Percentiles rank a stretch among this genome's conserved stretches.
Conservation (phyloP, 2,888 invertebrate genomes). For the Cheilosia grossa region DNA sequence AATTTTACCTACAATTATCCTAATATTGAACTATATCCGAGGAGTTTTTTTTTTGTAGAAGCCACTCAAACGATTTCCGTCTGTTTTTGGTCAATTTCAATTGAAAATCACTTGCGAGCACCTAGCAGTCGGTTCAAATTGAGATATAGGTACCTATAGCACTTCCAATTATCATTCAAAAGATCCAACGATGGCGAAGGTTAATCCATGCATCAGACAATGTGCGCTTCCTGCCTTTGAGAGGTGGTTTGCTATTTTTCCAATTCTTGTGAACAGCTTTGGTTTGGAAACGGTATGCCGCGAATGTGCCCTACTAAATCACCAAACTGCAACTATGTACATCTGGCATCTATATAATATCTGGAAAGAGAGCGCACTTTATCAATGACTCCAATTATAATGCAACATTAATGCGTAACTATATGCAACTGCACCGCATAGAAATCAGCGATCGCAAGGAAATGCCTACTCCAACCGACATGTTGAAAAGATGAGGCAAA, state of each 20-base stretch:
- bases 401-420: slow-evolving; percentile 73
- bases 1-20: too few relatives aligned
- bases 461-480: slow-evolving; percentile 33
- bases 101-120: too few relatives aligned
- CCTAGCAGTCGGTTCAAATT: too few relatives aligned
- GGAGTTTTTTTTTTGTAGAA: too few relatives aligned
- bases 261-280: slow-evolving; percentile 9
- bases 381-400: slow-evolving; percentile 72
- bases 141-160: too few relatives aligned
- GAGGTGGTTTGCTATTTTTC: neutral
- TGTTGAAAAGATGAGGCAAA: slow-evolving; percentile 71
- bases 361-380: slow-evolving; percentile 38
- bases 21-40: too few relatives aligned
- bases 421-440: slow-evolving; percentile 46
- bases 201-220: neutral
- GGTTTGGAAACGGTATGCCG: slow-evolving; percentile 25
- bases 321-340: slow-evolving; percentile 55
- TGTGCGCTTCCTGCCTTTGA: slow-evolving; percentile 4
- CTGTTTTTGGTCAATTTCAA: too few relatives aligned
- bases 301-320: slow-evolving; percentile 67
- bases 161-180: too few relatives aligned
- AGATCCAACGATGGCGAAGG: neutral
- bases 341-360: neutral
- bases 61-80: too few relatives aligned
- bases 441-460: slow-evolving; percentile 51